A percentile compares a stretch with the other conserved stretches of the same genome.
These are phyloP conservation scores for Epistrophe grossulariae DNA, from an alignment of 2,888 invertebrate species.

Conservation along the genomic window DNA sequence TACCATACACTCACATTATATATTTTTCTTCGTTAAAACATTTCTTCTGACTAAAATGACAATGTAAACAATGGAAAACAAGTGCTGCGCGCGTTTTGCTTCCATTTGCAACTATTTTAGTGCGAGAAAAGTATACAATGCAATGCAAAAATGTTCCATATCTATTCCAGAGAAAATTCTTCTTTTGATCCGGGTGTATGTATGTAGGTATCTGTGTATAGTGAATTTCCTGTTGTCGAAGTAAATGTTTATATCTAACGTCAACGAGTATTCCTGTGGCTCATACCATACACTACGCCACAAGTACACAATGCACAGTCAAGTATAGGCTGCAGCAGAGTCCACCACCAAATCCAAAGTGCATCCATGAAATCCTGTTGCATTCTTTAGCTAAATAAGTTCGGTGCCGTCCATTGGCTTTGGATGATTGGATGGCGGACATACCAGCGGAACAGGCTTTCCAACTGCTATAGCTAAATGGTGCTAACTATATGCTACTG, in stretches of 20 bases:
- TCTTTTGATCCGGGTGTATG: slow-evolving; percentile 27
- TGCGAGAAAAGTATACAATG: slow-evolving; percentile 5
- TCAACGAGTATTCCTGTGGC: slow-evolving; percentile 37
- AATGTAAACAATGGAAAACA: slow-evolving; percentile 23
- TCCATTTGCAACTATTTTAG: slow-evolving; percentile 6
- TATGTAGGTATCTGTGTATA: slow-evolving; percentile 33
- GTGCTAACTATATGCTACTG: slow-evolving; percentile 4
- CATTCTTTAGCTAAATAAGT: slow-evolving; percentile 72
- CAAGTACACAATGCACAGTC: neutral
- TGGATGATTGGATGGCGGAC: slow-evolving; percentile 56
- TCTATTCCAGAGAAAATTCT: slow-evolving; percentile 36
- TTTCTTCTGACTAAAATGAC: slow-evolving; percentile 10
- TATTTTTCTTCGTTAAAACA: neutral
- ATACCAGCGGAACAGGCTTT: slow-evolving; percentile 72
- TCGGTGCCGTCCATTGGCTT: slow-evolving; percentile 70
- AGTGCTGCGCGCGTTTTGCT: slow-evolving; percentile 7
- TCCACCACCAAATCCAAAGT: slow-evolving; percentile 57
- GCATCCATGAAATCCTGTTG: slow-evolving; percentile 74
- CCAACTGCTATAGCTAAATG: slow-evolving; percentile 31
- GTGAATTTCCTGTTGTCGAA: slow-evolving; percentile 58
- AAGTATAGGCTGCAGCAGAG: slow-evolving; percentile 12
- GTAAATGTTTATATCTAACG: slow-evolving; percentile 64
- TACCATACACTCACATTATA: neutral
- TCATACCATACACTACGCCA: neutral
- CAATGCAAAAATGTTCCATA: slow-evolving; percentile 35